Percentiles rank a stretch among this genome's conserved stretches.
Evolutionary conservation across 2,888 invertebrate genomes (phyloP).

Genomic region (Diarsia dahlii): DNA sequence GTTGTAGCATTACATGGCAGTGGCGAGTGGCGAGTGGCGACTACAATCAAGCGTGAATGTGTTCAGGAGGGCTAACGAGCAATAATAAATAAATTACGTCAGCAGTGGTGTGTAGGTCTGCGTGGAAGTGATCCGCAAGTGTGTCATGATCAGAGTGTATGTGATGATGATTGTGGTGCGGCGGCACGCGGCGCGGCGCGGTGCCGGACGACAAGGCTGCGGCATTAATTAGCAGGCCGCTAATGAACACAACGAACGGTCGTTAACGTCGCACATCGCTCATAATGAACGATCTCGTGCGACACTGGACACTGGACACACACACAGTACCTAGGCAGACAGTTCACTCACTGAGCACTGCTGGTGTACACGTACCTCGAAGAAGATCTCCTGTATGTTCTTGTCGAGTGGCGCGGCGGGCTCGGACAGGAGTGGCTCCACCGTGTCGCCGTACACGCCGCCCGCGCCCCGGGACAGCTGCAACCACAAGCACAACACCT

Average conservation of each 20-base stretch:
- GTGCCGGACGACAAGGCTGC: constrained; percentile 25
- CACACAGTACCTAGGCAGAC: background rate
- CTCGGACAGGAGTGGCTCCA: constrained; percentile 59
- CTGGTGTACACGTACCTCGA: constrained; percentile 72
- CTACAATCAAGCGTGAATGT: constrained; percentile 18
- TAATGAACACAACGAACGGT: constrained; percentile 65
- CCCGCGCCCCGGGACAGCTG: constrained; percentile 69
- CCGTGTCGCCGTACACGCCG: constrained; percentile 75
- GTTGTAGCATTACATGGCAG: constrained; percentile 36
- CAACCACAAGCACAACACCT: constrained; percentile 36
- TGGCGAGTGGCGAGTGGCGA: constrained; percentile 1
- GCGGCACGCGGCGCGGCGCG: background rate
- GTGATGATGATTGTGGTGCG: constrained; percentile 15
- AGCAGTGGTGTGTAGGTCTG: constrained; percentile 3
- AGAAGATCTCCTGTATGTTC: constrained; percentile 77
- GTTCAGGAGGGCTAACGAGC: constrained; percentile 37
- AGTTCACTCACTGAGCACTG: background rate
- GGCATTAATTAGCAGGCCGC: constrained; percentile 42
- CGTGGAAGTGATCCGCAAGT: constrained; percentile 27
- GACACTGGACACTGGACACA: background rate
- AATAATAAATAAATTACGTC: constrained; percentile 40
- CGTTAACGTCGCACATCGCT: constrained; percentile 58
- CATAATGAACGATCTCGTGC: constrained; percentile 46
- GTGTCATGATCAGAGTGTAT: constrained; percentile 34
- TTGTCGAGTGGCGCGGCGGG: constrained; percentile 47